Evolutionary conservation across 2,113 vertebrate species (phyloP).

Genomic region (Thalassarche chlororhynchos): DNA sequence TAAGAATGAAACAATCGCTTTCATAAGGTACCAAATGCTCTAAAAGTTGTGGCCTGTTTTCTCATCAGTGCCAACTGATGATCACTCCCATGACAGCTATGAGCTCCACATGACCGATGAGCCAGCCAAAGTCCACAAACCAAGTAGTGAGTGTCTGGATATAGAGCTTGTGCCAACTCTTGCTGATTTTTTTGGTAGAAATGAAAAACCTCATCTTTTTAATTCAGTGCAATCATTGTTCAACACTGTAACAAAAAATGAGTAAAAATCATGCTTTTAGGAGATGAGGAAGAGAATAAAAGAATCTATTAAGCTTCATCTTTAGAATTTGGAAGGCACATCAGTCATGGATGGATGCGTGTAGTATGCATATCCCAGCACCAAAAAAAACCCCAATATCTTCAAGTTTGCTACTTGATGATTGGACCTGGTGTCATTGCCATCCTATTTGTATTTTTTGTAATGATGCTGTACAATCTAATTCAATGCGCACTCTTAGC

Average conservation of each 20-base stretch:
- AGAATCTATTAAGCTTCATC: neutral
- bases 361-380: neutral
- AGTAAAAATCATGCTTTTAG: neutral
- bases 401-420: neutral
- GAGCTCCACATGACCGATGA: neutral
- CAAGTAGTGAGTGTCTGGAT: neutral
- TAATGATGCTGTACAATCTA: neutral
- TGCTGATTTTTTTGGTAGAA: neutral
- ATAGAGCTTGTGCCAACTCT: neutral
- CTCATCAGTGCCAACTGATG: neutral
- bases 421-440: neutral
- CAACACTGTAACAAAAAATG: neutral
- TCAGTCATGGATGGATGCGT: neutral
- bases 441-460: neutral
- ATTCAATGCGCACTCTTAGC: neutral
- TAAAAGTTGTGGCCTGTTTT: neutral
- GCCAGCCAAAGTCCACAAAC: neutral
- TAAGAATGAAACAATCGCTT: neutral
- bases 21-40: neutral
- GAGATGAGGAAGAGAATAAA: neutral
- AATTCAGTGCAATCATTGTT: neutral
- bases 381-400: fast-evolving
- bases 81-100: neutral
- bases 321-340: neutral
- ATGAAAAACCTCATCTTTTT: neutral